Base-by-base conservation (phyloP, 1,140 invertebrate species). In the Drosophila insularis region DNA sequence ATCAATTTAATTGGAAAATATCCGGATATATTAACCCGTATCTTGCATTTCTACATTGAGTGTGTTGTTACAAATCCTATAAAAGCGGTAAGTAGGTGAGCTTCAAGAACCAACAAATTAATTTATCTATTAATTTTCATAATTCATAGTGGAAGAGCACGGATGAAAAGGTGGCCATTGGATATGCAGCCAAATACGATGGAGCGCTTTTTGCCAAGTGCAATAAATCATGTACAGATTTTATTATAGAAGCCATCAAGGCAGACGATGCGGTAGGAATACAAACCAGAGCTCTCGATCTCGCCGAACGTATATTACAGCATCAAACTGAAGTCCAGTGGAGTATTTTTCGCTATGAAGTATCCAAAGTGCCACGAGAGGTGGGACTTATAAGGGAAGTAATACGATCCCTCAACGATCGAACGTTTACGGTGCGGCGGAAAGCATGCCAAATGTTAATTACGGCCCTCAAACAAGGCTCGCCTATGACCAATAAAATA, bases 161-260 rank as follows among this genome's bases (percentile, higher is more conserved):
- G 0, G 87, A 92, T 50, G 80, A 77, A 11, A 86, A 84, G 63
- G 74, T 91, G 0, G 85, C 89, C 17, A 74, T 92, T 50, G 85
- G 79, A 13, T 91, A 90, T 74, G 91, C 90, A 4, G 91, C 90
- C 35, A 91, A 92, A 71, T 92, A 92, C 50, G 91, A 92, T 74
- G 74, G 89, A 11, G 82, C 79, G 11, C 81, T 92, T 1, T 92
- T 73, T 55, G 77, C 80, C 13, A 91, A 90, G 19, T 92, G 91
- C 40, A 92, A 92, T 31, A 80, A 90, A 62, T 91, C 90, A 0
- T 76, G 89, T n/a, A 50, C 81, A 1, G 75, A 81, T 13, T 80
- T 81, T 19, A 58, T 92, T 5, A 63, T 80, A 4, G 63, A 89
- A 5, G 71, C 81, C 2, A 63, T 89, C 0, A 74, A 60, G 32